A percentile compares a stretch with the other conserved stretches of the same genome.
Conservation (phyloP, 2,113 vertebrate species). For the Anseranas semipalmata region DNA sequence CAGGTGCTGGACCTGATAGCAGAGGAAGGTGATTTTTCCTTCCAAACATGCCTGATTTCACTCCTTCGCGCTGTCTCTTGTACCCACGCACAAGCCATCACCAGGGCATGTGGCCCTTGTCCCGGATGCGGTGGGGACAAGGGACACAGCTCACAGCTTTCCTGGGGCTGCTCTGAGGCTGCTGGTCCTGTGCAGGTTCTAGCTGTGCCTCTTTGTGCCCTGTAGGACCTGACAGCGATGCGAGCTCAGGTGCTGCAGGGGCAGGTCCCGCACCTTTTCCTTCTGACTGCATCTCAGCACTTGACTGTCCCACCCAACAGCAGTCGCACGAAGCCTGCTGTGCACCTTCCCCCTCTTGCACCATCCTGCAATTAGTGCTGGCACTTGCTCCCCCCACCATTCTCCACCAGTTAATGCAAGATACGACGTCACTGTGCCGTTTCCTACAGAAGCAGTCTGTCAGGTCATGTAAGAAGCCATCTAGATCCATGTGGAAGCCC, state of each 20-base stretch:
- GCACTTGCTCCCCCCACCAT: background rate
- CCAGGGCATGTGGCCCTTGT: background rate
- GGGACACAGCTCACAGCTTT: background rate
- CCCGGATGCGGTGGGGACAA: background rate
- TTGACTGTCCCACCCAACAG: background rate
- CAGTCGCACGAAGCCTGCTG: background rate
- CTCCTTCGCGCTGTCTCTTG: too few relatives aligned
- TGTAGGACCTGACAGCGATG: rapidly evolving
- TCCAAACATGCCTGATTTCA: too few relatives aligned
- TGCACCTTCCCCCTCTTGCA: background rate
- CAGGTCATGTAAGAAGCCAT: background rate
- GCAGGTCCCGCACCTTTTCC: background rate
- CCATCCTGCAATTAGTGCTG: background rate
- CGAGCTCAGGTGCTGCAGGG: background rate
- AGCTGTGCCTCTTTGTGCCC: background rate
- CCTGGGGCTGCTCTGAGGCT: too few relatives aligned
- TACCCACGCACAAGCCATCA: too few relatives aligned
- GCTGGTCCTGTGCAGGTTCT: background rate
- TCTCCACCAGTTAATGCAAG: background rate
- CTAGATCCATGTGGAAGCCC: background rate
- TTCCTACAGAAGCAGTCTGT: background rate
- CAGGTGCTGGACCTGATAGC: too few relatives aligned
- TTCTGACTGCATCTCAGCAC: background rate
- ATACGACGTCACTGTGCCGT: background rate
- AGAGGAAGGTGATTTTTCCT: too few relatives aligned